Base-by-base conservation (phyloP, 2,888 invertebrate genomes). In the Caenorhabditis sulstoni region DNA sequence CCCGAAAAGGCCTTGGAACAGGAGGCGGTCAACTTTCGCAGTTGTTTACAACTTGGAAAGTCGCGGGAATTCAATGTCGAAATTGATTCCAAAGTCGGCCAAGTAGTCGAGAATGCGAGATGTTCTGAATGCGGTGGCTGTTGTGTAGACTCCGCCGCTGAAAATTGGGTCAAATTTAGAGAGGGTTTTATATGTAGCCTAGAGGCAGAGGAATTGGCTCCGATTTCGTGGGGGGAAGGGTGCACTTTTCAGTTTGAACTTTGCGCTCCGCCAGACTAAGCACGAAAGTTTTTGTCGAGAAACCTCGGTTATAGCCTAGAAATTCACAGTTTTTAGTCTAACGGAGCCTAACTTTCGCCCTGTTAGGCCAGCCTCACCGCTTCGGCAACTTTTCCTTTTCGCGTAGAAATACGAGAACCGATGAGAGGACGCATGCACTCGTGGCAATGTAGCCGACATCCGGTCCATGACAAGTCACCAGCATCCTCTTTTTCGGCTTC, bases 121-220 rank as follows among this genome's bases (percentile, higher is more conserved):
- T 81, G 95, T 93, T 0, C 92, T 92, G 92, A 97, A 97, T 0
- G 95, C 96, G 23, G 86, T 70, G 11, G 94, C 94, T 0, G 97
- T 95, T 0, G 96, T 93, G 71, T 94, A 92, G 1, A 96, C 96
- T 12, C 97, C 97, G 35, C 95, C 95, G 9, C 95, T 95, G 91
- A 74, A 93, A 45, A 71, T 44, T 53, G 2, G 16, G n/a, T n/a
- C n/a, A n/a, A n/a, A n/a, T n/a, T n/a, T n/a, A n/a, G n/a, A n/a
- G 29, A 29, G 18, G 2, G n/a, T 11, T 22, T 52, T 52, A 29
- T 23, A 23, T 11, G 3, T 3, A 29, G 29, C 29, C 29, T 7
- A 29, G 29, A 29, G 29, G 29, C 37, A n/a, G 22, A 8, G n/a
- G 16, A 59, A 59, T 59, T 59, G 59, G 59, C 59, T 59, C 23